Conservation (phyloP, 2,888 invertebrate species). For the Pharmacophagus antenor region DNA sequence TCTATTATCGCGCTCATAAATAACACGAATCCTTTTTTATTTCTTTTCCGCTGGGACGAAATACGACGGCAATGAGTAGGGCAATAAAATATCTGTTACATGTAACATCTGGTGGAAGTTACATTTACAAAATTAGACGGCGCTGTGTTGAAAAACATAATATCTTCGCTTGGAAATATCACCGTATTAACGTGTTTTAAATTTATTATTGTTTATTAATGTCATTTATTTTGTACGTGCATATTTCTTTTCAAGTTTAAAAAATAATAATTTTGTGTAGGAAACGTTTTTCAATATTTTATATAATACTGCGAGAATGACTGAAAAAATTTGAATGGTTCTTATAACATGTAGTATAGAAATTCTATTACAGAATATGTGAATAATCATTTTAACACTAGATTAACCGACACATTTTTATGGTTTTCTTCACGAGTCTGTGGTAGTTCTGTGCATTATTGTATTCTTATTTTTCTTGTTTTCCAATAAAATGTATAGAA, state of each 20-base stretch:
- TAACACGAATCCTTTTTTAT: slow-evolving; percentile 45
- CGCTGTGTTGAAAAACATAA: slow-evolving; percentile 32
- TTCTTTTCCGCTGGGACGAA: slow-evolving; percentile 51
- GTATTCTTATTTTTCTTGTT: no score
- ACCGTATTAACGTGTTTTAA: slow-evolving; percentile 9
- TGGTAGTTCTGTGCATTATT: no score
- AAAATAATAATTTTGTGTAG: neutral
- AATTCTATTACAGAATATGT: no score
- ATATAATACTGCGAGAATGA: no score
- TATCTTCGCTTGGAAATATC: slow-evolving; percentile 17
- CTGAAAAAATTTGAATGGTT: no score
- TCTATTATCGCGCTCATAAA: slow-evolving; percentile 43
- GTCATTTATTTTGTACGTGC: neutral
- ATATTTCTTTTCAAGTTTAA: neutral
- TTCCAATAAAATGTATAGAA: no score
- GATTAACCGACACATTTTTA: no score
- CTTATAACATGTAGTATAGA: no score
- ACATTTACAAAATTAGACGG: slow-evolving; percentile 35
- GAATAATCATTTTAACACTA: no score
- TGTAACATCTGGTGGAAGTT: slow-evolving; percentile 37
- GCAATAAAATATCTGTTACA: slow-evolving; percentile 43
- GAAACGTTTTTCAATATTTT: neutral
- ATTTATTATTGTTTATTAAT: slow-evolving; percentile 20
- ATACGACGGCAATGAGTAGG: slow-evolving; percentile 41
- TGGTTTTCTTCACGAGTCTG: no score